phyloP scores from a whole-genome alignment of 1,140 invertebrate species.

The Aphelenchoides besseyi region DNA sequence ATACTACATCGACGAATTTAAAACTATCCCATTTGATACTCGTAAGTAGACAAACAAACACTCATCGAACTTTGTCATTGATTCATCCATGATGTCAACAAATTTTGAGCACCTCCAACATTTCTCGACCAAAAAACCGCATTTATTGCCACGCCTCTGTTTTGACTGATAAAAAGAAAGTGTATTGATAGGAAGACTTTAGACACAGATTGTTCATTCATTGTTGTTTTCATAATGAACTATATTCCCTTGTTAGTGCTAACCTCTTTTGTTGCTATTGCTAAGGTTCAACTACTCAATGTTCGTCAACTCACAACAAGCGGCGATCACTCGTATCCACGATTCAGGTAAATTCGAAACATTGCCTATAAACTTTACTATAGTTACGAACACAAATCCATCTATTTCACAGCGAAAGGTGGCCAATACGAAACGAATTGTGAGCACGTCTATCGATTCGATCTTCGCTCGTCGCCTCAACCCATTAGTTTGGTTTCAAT shows the following conservation, averaged over 20 bases:
- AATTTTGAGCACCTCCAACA: no score
- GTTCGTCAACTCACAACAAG: background rate
- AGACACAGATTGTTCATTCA: no score
- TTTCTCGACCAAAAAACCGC: no score
- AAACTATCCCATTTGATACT: no score
- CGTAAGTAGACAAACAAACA: no score
- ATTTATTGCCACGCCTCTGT: no score
- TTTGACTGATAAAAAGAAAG: no score
- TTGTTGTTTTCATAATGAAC: no score
- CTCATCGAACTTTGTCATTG: no score
- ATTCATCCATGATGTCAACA: no score
- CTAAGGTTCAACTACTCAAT: background rate
- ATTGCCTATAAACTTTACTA: background rate
- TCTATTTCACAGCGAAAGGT: background rate
- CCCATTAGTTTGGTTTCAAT: background rate
- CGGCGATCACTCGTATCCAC: background rate
- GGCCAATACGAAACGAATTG: background rate
- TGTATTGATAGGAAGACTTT: no score
- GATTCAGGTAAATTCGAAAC: background rate
- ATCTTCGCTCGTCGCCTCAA: background rate
- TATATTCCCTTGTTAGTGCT: background rate
- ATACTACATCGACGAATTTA: no score
- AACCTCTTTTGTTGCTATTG: background rate
- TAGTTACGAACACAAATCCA: background rate
- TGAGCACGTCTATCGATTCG: background rate